phyloP scores from a whole-genome alignment of 2,797 vertebrate species.

The Acridotheres tristis region DNA sequence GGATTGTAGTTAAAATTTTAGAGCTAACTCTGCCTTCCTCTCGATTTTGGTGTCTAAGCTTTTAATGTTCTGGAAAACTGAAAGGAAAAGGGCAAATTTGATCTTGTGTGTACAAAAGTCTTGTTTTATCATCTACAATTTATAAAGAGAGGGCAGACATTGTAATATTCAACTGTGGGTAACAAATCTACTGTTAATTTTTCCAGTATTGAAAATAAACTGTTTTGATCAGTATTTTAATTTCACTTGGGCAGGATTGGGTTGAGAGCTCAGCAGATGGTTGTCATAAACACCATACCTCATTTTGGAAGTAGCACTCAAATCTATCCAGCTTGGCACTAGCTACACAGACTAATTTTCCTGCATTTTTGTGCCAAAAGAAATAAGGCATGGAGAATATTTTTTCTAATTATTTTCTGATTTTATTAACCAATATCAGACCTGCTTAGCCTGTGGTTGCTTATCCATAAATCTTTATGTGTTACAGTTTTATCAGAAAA shows the following conservation, averaged over 20 bases:
- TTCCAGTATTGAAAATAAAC: slow-evolving; percentile 47
- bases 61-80: not conserved
- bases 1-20: not conserved
- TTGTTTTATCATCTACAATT: slow-evolving; percentile 14
- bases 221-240: slow-evolving; percentile 68
- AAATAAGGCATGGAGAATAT: slow-evolving; percentile 49
- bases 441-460: slow-evolving; percentile 37
- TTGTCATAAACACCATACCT: slow-evolving; percentile 53
- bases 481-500: slow-evolving; percentile 3
- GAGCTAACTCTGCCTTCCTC: not conserved
- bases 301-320: slow-evolving; percentile 60
- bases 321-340: slow-evolving; percentile 62
- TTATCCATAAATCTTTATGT: slow-evolving; percentile 22
- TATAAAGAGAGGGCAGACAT: slow-evolving; percentile 1
- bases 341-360: slow-evolving; percentile 45
- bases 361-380: slow-evolving; percentile 65
- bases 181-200: slow-evolving; percentile 42
- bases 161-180: not conserved
- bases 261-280: slow-evolving; percentile 71
- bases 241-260: slow-evolving; percentile 41
- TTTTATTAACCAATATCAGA: slow-evolving; percentile 61
- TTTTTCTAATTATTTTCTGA: slow-evolving; percentile 68
- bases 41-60: not conserved
- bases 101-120: not conserved
- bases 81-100: not conserved